These are phyloP conservation scores for Gambelia wislizenii DNA, from an alignment of 2,797 vertebrate genomes.

Conservation along the genomic window DNA sequence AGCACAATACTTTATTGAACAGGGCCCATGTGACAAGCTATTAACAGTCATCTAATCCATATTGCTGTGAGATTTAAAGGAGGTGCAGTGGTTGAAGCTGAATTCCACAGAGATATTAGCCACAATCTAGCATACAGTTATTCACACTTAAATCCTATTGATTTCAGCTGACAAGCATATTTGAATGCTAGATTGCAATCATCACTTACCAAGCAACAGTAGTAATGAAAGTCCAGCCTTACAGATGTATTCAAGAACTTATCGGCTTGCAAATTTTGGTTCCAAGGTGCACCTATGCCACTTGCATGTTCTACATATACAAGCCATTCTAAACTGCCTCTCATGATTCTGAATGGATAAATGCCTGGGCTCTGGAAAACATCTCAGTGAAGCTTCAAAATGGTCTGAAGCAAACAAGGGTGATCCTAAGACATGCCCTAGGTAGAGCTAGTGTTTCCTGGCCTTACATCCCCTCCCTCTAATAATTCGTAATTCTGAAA, in stretches of 20 bases:
- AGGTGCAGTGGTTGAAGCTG: background rate
- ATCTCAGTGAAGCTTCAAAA: background rate
- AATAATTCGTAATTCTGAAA: no score
- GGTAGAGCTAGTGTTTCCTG: no score
- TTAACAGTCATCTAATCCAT: background rate
- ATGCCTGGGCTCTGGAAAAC: background rate
- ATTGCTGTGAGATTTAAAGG: background rate
- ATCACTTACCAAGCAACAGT: background rate
- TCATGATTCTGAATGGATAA: background rate
- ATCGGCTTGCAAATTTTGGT: background rate
- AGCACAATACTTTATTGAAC: background rate
- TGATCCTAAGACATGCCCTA: background rate
- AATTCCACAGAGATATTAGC: background rate
- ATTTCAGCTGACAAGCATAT: slow-evolving; percentile 1
- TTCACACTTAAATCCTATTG: slow-evolving; percentile 18
- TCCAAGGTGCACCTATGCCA: background rate
- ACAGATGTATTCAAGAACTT: background rate
- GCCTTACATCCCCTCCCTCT: no score
- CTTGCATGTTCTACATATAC: background rate
- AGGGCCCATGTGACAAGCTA: background rate
- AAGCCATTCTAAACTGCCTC: background rate
- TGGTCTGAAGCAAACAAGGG: background rate
- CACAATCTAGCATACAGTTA: slow-evolving; percentile 10
- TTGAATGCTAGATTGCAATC: background rate
- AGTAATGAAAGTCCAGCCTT: background rate